These are phyloP conservation scores for Drosophila paulistorum DNA, from an alignment of 1,140 invertebrate species.

Conservation along the genomic window DNA sequence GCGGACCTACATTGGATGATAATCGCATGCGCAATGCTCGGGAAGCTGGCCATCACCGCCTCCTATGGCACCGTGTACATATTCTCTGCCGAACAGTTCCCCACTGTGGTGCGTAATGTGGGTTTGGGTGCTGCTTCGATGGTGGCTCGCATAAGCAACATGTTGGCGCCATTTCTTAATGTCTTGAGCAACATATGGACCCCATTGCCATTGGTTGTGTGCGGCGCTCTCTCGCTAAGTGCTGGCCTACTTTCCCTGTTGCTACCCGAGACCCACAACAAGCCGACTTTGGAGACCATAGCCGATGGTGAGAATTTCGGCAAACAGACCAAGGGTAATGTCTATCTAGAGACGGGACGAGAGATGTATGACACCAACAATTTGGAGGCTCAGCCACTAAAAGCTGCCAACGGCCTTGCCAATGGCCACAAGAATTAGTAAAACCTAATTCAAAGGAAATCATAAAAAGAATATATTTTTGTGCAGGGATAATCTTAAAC, in stretches of 20 bases:
- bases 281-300: conserved; percentile 89
- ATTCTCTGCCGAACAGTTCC: conserved; percentile 92
- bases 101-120: conserved; percentile 91
- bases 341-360: conserved; percentile 60
- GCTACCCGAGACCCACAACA: conserved; percentile 90
- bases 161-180: conserved; percentile 89
- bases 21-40: conserved; percentile 89
- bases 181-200: conserved; percentile 86
- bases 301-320: conserved; percentile 89
- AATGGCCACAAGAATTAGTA: conserved; percentile 57
- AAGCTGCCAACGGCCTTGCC: conserved; percentile 17
- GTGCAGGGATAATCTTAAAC: conserved; percentile 27
- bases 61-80: conserved; percentile 92
- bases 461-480: conserved; percentile 4
- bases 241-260: conserved; percentile 88
- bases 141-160: conserved; percentile 90
- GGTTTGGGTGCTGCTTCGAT: conserved; percentile 91
- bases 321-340: conserved; percentile 48
- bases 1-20: conserved; percentile 85
- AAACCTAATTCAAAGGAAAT: neutral
- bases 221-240: conserved; percentile 86
- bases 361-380: conserved; percentile 32
- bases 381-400: conserved; percentile 59
- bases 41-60: conserved; percentile 92
- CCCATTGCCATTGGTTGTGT: conserved; percentile 89